Percentiles rank a stretch among this genome's conserved stretches.
phyloP scores from a whole-genome alignment of 2,888 invertebrate species.

The Formica aserva region DNA sequence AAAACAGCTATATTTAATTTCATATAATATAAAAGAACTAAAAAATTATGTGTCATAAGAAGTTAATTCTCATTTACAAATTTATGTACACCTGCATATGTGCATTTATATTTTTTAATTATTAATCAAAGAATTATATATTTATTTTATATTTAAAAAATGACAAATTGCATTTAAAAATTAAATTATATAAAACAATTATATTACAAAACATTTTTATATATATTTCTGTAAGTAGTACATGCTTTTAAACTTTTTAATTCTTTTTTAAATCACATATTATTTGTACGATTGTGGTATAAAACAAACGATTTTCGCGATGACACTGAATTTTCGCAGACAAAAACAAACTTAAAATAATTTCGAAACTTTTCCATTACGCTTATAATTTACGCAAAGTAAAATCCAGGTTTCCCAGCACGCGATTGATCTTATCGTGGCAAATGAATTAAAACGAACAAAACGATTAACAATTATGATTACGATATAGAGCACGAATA shows the following conservation, averaged over 20 bases:
- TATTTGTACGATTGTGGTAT: not conserved
- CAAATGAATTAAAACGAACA: conserved; percentile 1
- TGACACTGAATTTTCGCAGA: not conserved
- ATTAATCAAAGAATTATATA: no score
- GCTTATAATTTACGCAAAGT: conserved; percentile 29
- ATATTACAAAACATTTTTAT: not conserved
- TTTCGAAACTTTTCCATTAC: conserved; percentile 12
- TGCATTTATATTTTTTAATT: not conserved
- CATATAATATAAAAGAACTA: not conserved
- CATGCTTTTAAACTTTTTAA: not conserved
- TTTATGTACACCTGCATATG: not conserved
- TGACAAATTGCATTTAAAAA: not conserved
- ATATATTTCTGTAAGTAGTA: not conserved
- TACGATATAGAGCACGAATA: not conserved
- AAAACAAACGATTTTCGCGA: not conserved
- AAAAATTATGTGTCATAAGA: not conserved
- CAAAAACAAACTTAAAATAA: not conserved
- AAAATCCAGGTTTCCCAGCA: conserved; percentile 22
- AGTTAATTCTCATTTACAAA: not conserved
- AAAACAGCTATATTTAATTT: not conserved
- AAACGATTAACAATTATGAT: conserved; percentile 31
- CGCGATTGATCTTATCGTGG: conserved; percentile 18
- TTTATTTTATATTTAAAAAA: not conserved
- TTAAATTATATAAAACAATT: not conserved
- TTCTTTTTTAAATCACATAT: not conserved